phyloP scores from a whole-genome alignment of 2,797 vertebrate genomes.

The Gymnoscopelus microlampas region DNA sequence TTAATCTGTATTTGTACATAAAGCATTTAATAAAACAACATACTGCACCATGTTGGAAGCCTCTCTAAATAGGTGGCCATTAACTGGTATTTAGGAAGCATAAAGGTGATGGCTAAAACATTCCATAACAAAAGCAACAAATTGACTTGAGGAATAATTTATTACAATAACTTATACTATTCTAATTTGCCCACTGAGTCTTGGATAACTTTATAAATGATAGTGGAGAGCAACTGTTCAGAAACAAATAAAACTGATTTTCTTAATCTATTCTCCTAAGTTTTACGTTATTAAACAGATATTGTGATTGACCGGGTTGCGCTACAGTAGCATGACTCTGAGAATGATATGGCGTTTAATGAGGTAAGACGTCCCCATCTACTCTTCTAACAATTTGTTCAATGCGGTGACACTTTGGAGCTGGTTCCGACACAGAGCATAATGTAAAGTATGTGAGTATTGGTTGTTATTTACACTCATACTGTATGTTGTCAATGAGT shows the following conservation, averaged over 20 bases:
- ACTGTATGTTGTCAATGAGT: slow-evolving; percentile 86
- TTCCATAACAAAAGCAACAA: slow-evolving; percentile 85
- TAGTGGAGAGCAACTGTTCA: slow-evolving; percentile 90
- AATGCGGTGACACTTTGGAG: slow-evolving; percentile 86
- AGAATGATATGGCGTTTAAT: slow-evolving; percentile 97
- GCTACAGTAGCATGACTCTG: slow-evolving; percentile 89
- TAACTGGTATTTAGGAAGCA: slow-evolving; percentile 39
- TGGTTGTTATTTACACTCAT: slow-evolving; percentile 87
- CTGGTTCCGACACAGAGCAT: slow-evolving; percentile 87
- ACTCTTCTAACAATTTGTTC: slow-evolving; percentile 88
- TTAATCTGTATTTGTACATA: slow-evolving; percentile 99
- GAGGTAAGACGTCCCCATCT: slow-evolving; percentile 95
- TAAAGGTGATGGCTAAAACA: slow-evolving; percentile 88
- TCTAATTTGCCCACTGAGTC: slow-evolving; percentile 91
- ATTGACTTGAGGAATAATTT: slow-evolving; percentile 91
- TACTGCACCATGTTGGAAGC: slow-evolving; percentile 96
- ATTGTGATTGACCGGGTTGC: slow-evolving; percentile 94
- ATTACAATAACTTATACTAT: slow-evolving; percentile 45
- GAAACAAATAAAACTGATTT: slow-evolving; percentile 91
- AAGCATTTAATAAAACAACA: slow-evolving; percentile 91
- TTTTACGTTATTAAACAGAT: slow-evolving; percentile 96
- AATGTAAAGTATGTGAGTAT: slow-evolving; percentile 88
- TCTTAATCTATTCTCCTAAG: slow-evolving; percentile 92
- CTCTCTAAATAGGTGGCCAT: slow-evolving; percentile 97
- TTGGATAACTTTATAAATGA: slow-evolving; percentile 89